Percentiles rank a stretch among this genome's conserved stretches.
phyloP scores from a whole-genome alignment of 2,888 invertebrate genomes.

The Hylaea fasciaria region DNA sequence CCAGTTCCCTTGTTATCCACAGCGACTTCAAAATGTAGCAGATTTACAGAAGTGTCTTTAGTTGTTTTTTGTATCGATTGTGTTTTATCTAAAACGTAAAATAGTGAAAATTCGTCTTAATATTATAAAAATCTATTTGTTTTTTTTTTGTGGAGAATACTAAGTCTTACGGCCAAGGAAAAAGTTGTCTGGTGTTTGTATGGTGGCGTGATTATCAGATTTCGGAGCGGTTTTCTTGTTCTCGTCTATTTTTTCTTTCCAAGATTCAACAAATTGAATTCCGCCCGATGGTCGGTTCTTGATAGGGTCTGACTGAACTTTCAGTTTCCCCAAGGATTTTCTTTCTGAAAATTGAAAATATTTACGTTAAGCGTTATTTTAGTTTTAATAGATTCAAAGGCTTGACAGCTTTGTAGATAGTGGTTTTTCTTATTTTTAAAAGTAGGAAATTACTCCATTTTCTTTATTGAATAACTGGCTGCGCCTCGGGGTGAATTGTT shows the following conservation, averaged over 20 bases:
- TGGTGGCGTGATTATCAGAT: conserved; percentile 15
- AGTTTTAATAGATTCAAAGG: background rate
- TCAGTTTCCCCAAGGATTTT: conserved; percentile 2
- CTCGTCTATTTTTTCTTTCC: background rate
- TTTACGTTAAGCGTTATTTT: background rate
- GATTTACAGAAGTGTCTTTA: conserved; percentile 25
- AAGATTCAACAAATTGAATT: background rate
- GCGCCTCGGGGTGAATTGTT: too few relatives aligned
- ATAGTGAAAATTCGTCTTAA: background rate
- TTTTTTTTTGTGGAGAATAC: background rate
- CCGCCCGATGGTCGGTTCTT: background rate
- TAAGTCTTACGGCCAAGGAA: conserved; percentile 30
- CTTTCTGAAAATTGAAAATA: conserved; percentile 12
- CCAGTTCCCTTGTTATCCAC: conserved; percentile 36
- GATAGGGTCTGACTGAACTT: background rate
- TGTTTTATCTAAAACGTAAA: conserved; percentile 7
- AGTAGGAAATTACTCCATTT: too few relatives aligned
- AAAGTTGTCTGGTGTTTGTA: conserved; percentile 14
- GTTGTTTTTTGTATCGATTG: conserved; percentile 13
- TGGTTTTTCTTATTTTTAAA: background rate
- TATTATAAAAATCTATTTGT: background rate
- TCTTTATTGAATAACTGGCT: too few relatives aligned
- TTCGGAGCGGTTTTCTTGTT: conserved; percentile 9
- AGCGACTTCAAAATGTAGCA: conserved; percentile 23
- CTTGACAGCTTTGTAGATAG: background rate